Base-by-base conservation (phyloP, 2,888 invertebrate species). In the Lymantria monacha region DNA sequence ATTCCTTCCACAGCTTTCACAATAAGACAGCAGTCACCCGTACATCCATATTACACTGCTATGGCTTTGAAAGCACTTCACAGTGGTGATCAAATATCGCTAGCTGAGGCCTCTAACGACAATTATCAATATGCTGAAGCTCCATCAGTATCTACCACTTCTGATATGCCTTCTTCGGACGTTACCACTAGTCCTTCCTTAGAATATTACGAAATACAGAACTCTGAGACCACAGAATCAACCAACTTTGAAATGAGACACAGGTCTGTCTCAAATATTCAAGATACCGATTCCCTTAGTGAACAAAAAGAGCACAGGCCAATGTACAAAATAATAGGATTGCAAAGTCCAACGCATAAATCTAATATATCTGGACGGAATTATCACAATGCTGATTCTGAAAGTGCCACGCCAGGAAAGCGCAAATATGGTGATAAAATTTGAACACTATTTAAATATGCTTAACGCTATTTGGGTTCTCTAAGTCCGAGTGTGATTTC, bases 341-440 rank as follows among this genome's bases (percentile, higher is more conserved):
- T 69, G 44, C 60, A 70, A 46, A 51, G 51, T 9, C 49, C 62
- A 7, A 46, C 56, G 36, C 61, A 51, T 30, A 53, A 55, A 14
- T 53, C 56, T 8, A 59, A 58, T 2, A 70, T 66, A 31, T 68
- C 66, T 9, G 57, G 62, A 33, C 48, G 57, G n/a, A 56, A 63
- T 54, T 63, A 72, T 51, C 68, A 66, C 42, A 68, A 59, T 30
- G 62, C 56, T 15, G 76, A 77, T 15, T 55, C 72, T 30, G 55
- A 73, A 10, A 74, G 70, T 55, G 62, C 67, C 7, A 69, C 70
- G 3, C 1, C 42, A 51, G 81, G 79, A 33, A 83, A 81, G 61
- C 72, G 82, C 3, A 88, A 87, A 70, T 90, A 90, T 70, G 90
- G 90, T 78, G 90, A 90, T 66, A 88, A 87, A 85, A 80, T 85